These are phyloP conservation scores for Microtus ochrogaster DNA, from an alignment of 2,113 vertebrate species.

Conservation along the genomic window DNA sequence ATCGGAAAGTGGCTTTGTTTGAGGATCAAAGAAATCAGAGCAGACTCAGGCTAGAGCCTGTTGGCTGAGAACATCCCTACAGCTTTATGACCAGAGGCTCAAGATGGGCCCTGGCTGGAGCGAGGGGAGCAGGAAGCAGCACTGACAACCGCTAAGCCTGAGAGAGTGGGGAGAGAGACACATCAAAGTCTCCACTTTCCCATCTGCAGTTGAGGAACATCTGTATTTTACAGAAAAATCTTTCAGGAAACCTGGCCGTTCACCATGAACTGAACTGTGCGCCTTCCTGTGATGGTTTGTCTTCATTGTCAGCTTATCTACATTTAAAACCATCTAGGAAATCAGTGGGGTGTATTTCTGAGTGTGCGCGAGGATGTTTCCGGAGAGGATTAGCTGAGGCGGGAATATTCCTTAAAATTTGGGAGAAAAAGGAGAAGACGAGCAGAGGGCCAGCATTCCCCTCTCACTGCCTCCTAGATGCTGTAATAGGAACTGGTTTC, in stretches of 20 bases:
- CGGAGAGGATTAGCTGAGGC: background rate
- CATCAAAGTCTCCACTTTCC: background rate
- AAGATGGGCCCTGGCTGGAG: background rate
- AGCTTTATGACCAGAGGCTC: background rate
- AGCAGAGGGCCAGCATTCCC: background rate
- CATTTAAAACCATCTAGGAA: background rate
- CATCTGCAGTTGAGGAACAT: background rate
- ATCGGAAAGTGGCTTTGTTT: constrained; percentile 11
- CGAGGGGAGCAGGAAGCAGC: background rate
- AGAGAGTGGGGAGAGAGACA: no score
- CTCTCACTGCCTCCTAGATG: background rate
- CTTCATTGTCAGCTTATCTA: background rate
- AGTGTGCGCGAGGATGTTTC: background rate
- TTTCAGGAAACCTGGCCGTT: background rate
- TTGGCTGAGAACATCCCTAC: background rate
- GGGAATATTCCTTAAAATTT: background rate
- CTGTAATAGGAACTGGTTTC: background rate
- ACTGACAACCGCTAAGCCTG: background rate
- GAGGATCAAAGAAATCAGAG: background rate
- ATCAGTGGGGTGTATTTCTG: background rate
- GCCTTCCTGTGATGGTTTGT: background rate
- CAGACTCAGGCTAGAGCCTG: background rate
- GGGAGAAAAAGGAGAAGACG: background rate
- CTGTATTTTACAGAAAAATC: background rate
- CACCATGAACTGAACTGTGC: background rate